Evolutionary conservation across 2,888 invertebrate species (phyloP).

Genomic region (Heteropelma amictum): DNA sequence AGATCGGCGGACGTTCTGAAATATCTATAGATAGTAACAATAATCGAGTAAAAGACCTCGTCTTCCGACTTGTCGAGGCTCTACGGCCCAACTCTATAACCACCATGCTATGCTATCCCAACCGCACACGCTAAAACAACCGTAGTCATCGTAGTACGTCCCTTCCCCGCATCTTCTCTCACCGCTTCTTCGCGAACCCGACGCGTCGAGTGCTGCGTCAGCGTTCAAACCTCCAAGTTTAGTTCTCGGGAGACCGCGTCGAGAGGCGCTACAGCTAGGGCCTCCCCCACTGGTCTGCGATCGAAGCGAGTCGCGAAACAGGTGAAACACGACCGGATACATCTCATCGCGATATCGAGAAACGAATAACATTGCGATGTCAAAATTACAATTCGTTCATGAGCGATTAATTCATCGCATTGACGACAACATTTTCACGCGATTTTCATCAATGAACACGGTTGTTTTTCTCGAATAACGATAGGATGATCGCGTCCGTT

Average conservation of each 20-base stretch:
- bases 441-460: no score
- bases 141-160: no score
- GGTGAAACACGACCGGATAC: slow-evolving; percentile 31
- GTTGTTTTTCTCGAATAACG: no score
- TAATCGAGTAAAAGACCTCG: neutral
- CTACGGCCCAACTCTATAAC: neutral
- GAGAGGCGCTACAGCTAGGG: slow-evolving; percentile 36
- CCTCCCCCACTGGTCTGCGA: neutral
- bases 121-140: no score
- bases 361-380: neutral
- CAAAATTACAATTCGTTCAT: no score
- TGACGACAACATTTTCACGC: no score
- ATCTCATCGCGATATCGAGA: neutral
- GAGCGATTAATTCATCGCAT: no score
- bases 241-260: slow-evolving; percentile 57
- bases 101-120: neutral
- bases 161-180: neutral
- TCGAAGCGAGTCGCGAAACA: slow-evolving; percentile 20
- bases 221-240: slow-evolving; percentile 52
- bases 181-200: neutral
- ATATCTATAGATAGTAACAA: slow-evolving; percentile 1
- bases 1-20: neutral
- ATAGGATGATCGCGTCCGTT: no score
- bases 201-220: neutral
- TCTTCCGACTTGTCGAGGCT: neutral